phyloP scores from a whole-genome alignment of 2,797 vertebrate species.

The Rachycentron canadum region DNA sequence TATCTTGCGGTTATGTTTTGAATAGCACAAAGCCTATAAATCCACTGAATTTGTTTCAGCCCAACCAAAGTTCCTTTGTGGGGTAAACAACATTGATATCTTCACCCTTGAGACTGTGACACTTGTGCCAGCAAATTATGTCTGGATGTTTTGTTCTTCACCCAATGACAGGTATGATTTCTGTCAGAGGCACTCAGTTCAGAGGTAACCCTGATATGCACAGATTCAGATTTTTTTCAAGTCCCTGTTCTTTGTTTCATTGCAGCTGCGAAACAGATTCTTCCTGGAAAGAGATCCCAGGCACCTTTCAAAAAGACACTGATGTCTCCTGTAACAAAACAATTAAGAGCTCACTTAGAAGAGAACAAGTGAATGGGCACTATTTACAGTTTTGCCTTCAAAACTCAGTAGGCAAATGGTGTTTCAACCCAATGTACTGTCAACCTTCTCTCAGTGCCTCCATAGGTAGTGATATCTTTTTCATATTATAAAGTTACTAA shows the following conservation, averaged over 20 bases:
- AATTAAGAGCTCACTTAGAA: slow-evolving; percentile 76
- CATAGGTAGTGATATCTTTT: slow-evolving; percentile 1
- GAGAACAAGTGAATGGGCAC: neutral
- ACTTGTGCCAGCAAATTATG: slow-evolving; percentile 63
- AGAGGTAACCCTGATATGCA: neutral
- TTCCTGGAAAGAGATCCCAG: slow-evolving; percentile 52
- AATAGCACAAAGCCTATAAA: neutral
- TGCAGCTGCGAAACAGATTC: slow-evolving; percentile 41
- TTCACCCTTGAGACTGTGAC: slow-evolving; percentile 54
- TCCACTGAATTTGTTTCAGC: slow-evolving; percentile 67
- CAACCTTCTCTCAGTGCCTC: fast-evolving
- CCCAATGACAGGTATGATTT: slow-evolving; percentile 67
- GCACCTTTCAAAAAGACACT: slow-evolving; percentile 32
- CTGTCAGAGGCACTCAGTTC: slow-evolving; percentile 1
- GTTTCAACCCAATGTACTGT: neutral
- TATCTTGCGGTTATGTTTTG: neutral
- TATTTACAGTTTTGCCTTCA: slow-evolving; percentile 86
- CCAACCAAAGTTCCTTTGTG: slow-evolving; percentile 42
- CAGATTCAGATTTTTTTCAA: slow-evolving; percentile 15
- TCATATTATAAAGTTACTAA: neutral
- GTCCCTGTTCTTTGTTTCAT: slow-evolving; percentile 16
- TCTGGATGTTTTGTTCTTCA: slow-evolving; percentile 70
- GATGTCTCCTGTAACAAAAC: slow-evolving; percentile 82
- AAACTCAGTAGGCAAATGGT: slow-evolving; percentile 76
- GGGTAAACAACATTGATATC: fast-evolving